These are phyloP conservation scores for Malthinus flaveolus DNA, from an alignment of 2,888 invertebrate genomes.

Conservation along the genomic window DNA sequence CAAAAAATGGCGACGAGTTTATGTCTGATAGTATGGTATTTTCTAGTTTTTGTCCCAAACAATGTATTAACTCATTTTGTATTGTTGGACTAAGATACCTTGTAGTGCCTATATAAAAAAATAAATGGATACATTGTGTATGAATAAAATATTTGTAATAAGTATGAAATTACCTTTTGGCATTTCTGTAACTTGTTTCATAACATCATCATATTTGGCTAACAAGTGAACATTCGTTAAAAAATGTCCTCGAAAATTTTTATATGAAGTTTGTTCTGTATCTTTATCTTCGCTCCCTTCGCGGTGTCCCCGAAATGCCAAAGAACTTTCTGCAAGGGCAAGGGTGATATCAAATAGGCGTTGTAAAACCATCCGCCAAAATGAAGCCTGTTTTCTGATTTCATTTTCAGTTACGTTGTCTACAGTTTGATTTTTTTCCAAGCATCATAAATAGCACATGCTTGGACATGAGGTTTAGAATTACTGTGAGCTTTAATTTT, in stretches of 20 bases:
- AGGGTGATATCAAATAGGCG: conserved; percentile 29
- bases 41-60: not conserved
- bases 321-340: conserved; percentile 24
- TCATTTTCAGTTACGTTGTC: conserved; percentile 27
- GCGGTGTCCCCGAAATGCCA: conserved; percentile 28
- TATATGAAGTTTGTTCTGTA: too few species aligned
- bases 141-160: too few species aligned
- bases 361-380: too few species aligned
- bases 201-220: conserved; percentile 35
- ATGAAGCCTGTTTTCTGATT: conserved; percentile 19
- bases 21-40: not conserved
- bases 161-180: conserved; percentile 33
- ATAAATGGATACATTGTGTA: too few species aligned
- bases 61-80: conserved; percentile 29
- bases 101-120: conserved; percentile 21
- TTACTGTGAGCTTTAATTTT: conserved; percentile 14
- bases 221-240: conserved; percentile 34
- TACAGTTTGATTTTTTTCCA: conserved; percentile 33
- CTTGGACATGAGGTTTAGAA: conserved; percentile 18
- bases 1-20: not conserved
- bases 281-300: conserved; percentile 20
- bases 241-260: conserved; percentile 39
- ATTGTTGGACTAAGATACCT: conserved; percentile 35
- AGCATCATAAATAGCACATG: conserved; percentile 32
- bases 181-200: conserved; percentile 37